A percentile compares a stretch with the other conserved stretches of the same genome.
Evolutionary conservation across 1,140 invertebrate species (phyloP).

Genomic region (Medauroidea extradentata): DNA sequence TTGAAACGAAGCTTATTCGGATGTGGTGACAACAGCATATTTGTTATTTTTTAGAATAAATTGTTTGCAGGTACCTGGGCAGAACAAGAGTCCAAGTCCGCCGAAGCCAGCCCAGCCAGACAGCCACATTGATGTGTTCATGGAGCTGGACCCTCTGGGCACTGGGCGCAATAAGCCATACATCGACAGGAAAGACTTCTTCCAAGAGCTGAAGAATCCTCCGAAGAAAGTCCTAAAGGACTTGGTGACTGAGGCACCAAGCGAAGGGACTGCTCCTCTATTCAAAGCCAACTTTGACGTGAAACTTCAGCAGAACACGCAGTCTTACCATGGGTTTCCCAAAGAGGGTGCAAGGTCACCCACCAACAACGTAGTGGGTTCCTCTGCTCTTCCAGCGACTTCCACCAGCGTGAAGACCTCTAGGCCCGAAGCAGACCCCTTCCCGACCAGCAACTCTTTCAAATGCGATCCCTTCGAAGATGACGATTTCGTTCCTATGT

Average conservation of each 20-base stretch:
- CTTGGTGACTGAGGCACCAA: constrained; percentile 44
- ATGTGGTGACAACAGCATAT: too few species aligned
- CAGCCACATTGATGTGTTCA: constrained; percentile 72
- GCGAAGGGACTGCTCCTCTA: constrained; percentile 21
- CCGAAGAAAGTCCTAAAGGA: constrained; percentile 87
- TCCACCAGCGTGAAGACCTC: not conserved
- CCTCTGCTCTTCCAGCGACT: not conserved
- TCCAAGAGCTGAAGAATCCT: constrained; percentile 88
- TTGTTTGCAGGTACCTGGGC: not conserved
- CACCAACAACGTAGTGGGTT: not conserved
- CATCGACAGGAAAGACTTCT: constrained; percentile 92
- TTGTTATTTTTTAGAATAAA: not conserved
- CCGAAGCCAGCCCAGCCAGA: constrained; percentile 15
- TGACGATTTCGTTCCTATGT: constrained; percentile 36
- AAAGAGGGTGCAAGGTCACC: not conserved
- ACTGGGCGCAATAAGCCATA: constrained; percentile 85
- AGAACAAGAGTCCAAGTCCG: not conserved
- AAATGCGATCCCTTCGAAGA: constrained; percentile 60
- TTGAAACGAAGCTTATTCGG: too few species aligned
- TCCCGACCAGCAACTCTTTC: constrained; percentile 66
- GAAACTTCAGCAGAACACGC: not conserved
- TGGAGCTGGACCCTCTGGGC: constrained; percentile 85
- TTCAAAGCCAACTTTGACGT: constrained; percentile 31
- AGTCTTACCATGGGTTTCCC: not conserved
- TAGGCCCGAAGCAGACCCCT: constrained; percentile 51